Conservation (phyloP, 2,888 invertebrate species). For the Matsumyia berberina region DNA sequence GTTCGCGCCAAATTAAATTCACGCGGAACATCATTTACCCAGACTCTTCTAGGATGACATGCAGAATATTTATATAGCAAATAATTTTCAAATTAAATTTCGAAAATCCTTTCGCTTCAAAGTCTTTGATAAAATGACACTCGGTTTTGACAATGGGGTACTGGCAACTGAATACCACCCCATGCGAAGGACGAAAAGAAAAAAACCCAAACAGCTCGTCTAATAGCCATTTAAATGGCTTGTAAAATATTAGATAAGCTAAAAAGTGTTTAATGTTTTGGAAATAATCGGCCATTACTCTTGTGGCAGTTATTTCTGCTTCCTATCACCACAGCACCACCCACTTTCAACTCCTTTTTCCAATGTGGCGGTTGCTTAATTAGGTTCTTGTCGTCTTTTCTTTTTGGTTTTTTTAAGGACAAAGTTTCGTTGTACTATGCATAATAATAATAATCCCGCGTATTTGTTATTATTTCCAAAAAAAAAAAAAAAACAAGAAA, state of each 20-base stretch:
- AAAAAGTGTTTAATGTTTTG: constrained; percentile 82
- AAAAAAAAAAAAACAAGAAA: constrained; percentile 4
- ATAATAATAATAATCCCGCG: constrained; percentile 65
- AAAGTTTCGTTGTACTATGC: constrained; percentile 58
- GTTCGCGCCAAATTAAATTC: constrained; percentile 75
- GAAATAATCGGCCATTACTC: constrained; percentile 81
- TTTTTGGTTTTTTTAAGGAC: constrained; percentile 30
- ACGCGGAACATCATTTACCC: constrained; percentile 64
- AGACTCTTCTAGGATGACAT: constrained; percentile 28
- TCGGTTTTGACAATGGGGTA: constrained; percentile 36
- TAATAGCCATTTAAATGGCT: constrained; percentile 82
- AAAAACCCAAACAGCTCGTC: constrained; percentile 68
- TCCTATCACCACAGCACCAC: constrained; percentile 6
- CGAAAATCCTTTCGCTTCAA: constrained; percentile 61
- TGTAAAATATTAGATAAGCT: constrained; percentile 80
- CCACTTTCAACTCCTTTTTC: constrained; percentile 22
- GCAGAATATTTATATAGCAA: constrained; percentile 66
- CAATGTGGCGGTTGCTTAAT: constrained; percentile 51
- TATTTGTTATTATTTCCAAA: constrained; percentile 41
- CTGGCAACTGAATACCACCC: background rate
- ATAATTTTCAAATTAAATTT: constrained; percentile 73
- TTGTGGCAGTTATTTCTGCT: constrained; percentile 62
- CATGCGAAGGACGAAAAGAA: background rate
- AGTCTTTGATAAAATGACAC: constrained; percentile 66
- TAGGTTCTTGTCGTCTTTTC: constrained; percentile 44